Evolutionary conservation across 2,113 vertebrate genomes (phyloP).

Genomic region (Pseudolaguvia tuberculata): DNA sequence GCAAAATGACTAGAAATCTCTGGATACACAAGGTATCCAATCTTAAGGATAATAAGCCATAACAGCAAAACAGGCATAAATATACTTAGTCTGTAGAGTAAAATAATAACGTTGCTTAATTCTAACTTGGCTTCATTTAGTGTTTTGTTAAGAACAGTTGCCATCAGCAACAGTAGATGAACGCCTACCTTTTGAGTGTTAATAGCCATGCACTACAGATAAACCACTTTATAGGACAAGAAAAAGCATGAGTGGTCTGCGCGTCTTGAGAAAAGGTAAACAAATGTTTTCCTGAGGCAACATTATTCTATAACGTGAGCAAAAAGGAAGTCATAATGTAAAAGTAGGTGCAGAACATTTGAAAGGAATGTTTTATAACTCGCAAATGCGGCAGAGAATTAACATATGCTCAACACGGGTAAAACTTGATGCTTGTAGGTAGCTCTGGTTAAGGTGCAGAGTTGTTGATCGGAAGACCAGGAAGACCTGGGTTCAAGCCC

Average conservation of each 20-base stretch:
- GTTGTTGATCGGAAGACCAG: too few species aligned
- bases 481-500: too few species aligned
- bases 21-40: too few species aligned
- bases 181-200: background rate
- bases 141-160: conserved; percentile 18
- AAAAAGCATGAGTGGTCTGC: background rate
- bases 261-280: background rate
- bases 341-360: background rate
- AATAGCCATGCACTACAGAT: conserved; percentile 4
- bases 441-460: too few species aligned
- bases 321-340: background rate
- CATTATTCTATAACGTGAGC: background rate
- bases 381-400: background rate
- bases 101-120: background rate
- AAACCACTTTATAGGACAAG: background rate
- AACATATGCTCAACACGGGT: background rate
- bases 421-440: background rate
- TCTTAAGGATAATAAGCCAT: too few species aligned
- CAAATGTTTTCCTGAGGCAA: background rate
- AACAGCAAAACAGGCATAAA: background rate
- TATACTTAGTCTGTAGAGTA: background rate
- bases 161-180: conserved; percentile 10
- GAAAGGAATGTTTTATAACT: conserved; percentile 3
- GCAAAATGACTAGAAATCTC: too few species aligned
- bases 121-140: background rate